Percentiles rank a stretch among this genome's conserved stretches.
Conservation (phyloP, 2,888 invertebrate species). For the Drosophila affinis region DNA sequence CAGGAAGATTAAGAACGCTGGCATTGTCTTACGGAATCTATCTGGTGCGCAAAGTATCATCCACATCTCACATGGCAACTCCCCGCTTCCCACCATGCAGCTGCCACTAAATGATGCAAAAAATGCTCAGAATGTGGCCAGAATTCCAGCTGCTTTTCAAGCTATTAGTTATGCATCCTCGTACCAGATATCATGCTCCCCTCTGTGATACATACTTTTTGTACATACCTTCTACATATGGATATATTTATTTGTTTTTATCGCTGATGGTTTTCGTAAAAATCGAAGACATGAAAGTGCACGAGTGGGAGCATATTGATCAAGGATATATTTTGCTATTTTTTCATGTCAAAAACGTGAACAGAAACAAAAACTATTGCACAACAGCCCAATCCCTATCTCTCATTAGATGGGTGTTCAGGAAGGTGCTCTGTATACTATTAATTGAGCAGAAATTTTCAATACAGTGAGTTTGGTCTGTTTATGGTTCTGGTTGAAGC, state of each 20-base stretch:
- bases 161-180: too few species aligned
- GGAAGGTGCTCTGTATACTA: too few species aligned
- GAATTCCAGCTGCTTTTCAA: too few species aligned
- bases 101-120: conserved; percentile 70
- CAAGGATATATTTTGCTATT: conserved; percentile 60
- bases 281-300: too few species aligned
- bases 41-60: conserved; percentile 36
- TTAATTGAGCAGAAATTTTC: conserved; percentile 31
- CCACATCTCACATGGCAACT: conserved; percentile 42
- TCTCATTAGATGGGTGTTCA: background rate
- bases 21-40: conserved; percentile 52
- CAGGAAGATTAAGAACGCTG: conserved; percentile 44
- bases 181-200: too few species aligned
- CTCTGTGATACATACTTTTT: too few species aligned
- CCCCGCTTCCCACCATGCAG: conserved; percentile 48
- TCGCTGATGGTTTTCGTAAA: too few species aligned
- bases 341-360: conserved; percentile 70
- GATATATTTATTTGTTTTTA: too few species aligned
- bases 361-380: conserved; percentile 40
- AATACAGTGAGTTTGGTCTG: conserved; percentile 35
- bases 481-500: background rate
- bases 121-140: too few species aligned
- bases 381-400: background rate
- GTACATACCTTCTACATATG: too few species aligned
- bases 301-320: too few species aligned